Evolutionary conservation across 35 echinoderm and acorn worm genomes (phyloP).

Genomic region (Chiridota heheva): DNA sequence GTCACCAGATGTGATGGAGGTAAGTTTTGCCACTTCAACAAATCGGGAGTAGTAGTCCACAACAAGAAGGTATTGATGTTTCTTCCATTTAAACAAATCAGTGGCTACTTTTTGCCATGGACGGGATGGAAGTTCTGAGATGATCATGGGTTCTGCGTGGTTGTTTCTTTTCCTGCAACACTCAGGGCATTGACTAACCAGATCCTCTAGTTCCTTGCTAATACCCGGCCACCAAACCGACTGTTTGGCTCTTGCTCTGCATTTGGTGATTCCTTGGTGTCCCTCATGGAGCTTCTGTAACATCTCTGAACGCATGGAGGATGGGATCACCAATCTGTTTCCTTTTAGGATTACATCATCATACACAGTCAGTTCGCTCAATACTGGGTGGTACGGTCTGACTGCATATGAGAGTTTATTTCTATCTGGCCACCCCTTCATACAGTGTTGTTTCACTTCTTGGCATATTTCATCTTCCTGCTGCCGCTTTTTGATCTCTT

Average conservation of each 20-base stretch:
- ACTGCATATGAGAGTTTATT: not conserved
- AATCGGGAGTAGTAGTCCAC: conserved; percentile 39
- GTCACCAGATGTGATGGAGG: conserved; percentile 2
- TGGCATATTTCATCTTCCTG: not conserved
- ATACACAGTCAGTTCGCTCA: not conserved
- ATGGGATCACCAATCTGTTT: conserved; percentile 12
- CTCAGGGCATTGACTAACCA: not conserved
- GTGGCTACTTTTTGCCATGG: conserved; percentile 31
- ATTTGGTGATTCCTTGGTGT: conserved; percentile 41
- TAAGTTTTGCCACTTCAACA: conserved; percentile 4
- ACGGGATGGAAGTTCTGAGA: not conserved
- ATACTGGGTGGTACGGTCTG: not conserved
- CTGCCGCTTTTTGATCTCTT: not conserved
- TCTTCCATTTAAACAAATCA: conserved; percentile 26
- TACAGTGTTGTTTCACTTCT: not conserved
- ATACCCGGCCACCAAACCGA: conserved; percentile 42
- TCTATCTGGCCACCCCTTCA: conserved; percentile 21
- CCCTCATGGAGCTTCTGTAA: conserved; percentile 26
- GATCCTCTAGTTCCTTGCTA: not conserved
- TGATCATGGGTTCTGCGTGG: conserved; percentile 25
- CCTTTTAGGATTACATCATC: conserved; percentile 6
- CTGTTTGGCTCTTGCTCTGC: conserved; percentile 1
- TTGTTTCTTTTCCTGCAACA: conserved; percentile 18
- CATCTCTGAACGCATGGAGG: not conserved
- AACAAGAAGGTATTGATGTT: not conserved